Conservation (phyloP, 2,113 vertebrate genomes). For the Orientallactaga bullata region DNA sequence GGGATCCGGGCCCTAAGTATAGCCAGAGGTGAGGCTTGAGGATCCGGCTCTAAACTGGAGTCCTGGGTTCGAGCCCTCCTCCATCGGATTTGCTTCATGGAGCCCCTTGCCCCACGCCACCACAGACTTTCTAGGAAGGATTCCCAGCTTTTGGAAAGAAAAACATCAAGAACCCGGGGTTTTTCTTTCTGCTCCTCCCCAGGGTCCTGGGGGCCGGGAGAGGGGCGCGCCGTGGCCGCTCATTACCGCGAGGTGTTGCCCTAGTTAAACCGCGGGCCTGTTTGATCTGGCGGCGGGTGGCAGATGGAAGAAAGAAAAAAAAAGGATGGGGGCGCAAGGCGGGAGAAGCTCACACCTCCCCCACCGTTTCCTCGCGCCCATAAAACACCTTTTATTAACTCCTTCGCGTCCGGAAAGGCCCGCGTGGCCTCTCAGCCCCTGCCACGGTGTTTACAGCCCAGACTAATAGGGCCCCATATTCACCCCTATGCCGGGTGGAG, state of each 20-base stretch:
- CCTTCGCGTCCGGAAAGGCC: slow-evolving; percentile 73
- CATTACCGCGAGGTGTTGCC: slow-evolving; percentile 79
- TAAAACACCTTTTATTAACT: slow-evolving; percentile 82
- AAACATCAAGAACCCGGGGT: background rate
- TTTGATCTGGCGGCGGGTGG: slow-evolving; percentile 80
- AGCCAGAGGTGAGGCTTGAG: background rate
- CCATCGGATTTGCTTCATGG: background rate
- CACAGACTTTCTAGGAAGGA: background rate
- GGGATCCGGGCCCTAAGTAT: background rate
- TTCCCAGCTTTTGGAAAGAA: background rate
- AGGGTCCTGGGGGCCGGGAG: background rate
- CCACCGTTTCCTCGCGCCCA: slow-evolving; percentile 63
- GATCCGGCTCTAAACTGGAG: background rate
- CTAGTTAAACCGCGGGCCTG: slow-evolving; percentile 75
- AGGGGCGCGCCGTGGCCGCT: slow-evolving; percentile 45
- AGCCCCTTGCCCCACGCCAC: background rate
- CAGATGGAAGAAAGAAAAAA: slow-evolving; percentile 45
- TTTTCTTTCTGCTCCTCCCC: slow-evolving; percentile 30
- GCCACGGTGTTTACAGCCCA: slow-evolving; percentile 75
- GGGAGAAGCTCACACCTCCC: slow-evolving; percentile 69
- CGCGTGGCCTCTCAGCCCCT: slow-evolving; percentile 24
- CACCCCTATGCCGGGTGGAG: slow-evolving; percentile 17
- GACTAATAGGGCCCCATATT: slow-evolving; percentile 64
- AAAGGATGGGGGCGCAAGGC: slow-evolving; percentile 29
- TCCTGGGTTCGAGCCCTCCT: slow-evolving; percentile 65